Evolutionary conservation across 2,113 vertebrate genomes (phyloP).

Genomic region (Anas platyrhynchos): DNA sequence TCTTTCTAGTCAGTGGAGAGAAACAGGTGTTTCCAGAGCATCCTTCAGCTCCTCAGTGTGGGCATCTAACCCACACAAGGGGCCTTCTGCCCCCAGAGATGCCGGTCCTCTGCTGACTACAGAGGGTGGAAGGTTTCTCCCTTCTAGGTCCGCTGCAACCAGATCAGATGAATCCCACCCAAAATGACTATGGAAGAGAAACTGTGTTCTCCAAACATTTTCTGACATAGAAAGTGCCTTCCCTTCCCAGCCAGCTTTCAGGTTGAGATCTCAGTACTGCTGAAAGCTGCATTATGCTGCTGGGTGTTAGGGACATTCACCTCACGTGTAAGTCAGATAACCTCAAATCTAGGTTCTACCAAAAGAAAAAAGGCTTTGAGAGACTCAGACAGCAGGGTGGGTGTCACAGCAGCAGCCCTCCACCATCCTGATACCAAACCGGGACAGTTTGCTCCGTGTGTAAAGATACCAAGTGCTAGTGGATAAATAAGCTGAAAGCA

Average conservation of each 20-base stretch:
- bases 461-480: background rate
- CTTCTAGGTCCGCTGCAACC: background rate
- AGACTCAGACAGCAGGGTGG: background rate
- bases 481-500: background rate
- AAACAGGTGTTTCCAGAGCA: background rate
- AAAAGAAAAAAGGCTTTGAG: background rate
- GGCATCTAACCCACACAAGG: background rate
- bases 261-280: background rate
- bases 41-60: background rate
- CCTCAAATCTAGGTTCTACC: background rate
- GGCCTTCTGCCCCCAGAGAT: background rate
- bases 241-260: background rate
- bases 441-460: background rate
- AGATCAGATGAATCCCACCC: background rate
- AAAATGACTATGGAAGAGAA: background rate
- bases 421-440: background rate
- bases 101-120: background rate
- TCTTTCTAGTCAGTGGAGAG: background rate
- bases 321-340: background rate
- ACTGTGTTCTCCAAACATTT: background rate
- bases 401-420: background rate
- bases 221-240: background rate
- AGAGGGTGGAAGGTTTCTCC: background rate
- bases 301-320: background rate
- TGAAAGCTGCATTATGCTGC: background rate